Evolutionary conservation across 2,113 vertebrate species (phyloP).

Genomic region (Sinocyclocheilus anshuiensis): DNA sequence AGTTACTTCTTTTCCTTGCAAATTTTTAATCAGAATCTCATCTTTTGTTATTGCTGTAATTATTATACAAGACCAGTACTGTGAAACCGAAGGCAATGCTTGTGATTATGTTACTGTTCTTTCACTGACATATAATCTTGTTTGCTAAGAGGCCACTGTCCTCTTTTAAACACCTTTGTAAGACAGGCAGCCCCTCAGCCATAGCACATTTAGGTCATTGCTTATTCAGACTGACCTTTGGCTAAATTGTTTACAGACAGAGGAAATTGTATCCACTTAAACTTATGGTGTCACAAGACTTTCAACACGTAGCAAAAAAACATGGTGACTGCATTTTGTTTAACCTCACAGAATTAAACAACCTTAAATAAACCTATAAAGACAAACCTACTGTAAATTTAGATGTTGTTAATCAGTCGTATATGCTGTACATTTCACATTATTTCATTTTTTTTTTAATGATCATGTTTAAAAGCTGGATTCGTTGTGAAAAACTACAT

Average conservation of each 20-base stretch:
- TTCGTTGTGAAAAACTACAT: too few relatives aligned
- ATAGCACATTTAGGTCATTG: background rate
- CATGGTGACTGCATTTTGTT: background rate
- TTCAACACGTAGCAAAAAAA: background rate
- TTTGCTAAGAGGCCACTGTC: background rate
- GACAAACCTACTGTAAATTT: too few relatives aligned
- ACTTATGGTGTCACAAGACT: slow-evolving; percentile 19
- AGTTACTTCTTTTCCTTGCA: background rate
- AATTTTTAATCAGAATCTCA: slow-evolving; percentile 39
- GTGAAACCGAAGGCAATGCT: slow-evolving; percentile 16
- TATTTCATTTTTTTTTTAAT: too few relatives aligned
- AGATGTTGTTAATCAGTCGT: too few relatives aligned
- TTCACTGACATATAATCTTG: slow-evolving; percentile 37
- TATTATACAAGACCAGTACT: background rate
- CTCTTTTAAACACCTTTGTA: slow-evolving; percentile 1
- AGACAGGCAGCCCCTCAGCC: slow-evolving; percentile 12
- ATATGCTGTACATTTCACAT: too few relatives aligned
- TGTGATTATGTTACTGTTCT: slow-evolving; percentile 11
- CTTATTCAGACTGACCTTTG: slow-evolving; percentile 55
- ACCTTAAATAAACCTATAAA: too few relatives aligned
- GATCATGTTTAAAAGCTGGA: too few relatives aligned
- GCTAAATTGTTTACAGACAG: slow-evolving; percentile 52
- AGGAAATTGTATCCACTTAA: slow-evolving; percentile 45
- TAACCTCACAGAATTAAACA: background rate
- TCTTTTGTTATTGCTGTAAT: slow-evolving; percentile 30